Percentiles rank a stretch among this genome's conserved stretches.
phyloP scores from a whole-genome alignment of 2,797 vertebrate genomes.

The Sandelia bainsii region DNA sequence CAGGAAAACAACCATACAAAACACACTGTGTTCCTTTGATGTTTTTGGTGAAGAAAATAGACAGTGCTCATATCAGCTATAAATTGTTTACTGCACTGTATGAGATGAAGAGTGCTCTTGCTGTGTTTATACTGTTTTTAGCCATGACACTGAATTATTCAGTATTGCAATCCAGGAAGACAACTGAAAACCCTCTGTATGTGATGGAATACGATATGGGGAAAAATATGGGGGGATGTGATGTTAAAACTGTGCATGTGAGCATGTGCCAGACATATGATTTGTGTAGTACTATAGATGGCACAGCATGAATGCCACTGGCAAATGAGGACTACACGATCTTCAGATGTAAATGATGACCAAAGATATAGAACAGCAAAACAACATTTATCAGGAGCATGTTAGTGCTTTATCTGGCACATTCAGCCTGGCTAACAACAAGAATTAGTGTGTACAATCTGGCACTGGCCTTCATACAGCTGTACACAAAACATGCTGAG shows the following conservation, averaged over 20 bases:
- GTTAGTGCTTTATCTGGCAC: slow-evolving; percentile 4
- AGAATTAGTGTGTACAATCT: slow-evolving; percentile 24
- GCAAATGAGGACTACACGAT: neutral
- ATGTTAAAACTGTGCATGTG: neutral
- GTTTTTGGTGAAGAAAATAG: slow-evolving; percentile 39
- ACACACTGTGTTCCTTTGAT: slow-evolving; percentile 25
- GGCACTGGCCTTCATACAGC: neutral
- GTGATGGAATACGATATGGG: slow-evolving; percentile 32
- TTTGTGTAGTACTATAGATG: neutral
- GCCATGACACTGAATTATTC: slow-evolving; percentile 51
- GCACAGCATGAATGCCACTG: neutral
- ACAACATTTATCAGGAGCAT: slow-evolving; percentile 15
- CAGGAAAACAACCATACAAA: slow-evolving; percentile 27
- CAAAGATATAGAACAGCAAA: neutral
- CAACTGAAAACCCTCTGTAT: slow-evolving; percentile 12
- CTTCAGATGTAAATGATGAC: neutral
- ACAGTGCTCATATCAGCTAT: slow-evolving; percentile 12
- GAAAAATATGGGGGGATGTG: neutral
- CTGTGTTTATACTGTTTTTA: slow-evolving; percentile 48
- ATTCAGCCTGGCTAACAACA: neutral
- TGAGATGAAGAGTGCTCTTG: slow-evolving; percentile 26
- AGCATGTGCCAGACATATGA: neutral
- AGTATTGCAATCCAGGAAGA: slow-evolving; percentile 36
- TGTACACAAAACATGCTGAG: neutral
- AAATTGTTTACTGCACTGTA: slow-evolving; percentile 13